Percentiles rank a stretch among this genome's conserved stretches.
These are phyloP conservation scores for Crotalus tigris DNA, from an alignment of 2,113 vertebrate genomes.

Conservation along the genomic window DNA sequence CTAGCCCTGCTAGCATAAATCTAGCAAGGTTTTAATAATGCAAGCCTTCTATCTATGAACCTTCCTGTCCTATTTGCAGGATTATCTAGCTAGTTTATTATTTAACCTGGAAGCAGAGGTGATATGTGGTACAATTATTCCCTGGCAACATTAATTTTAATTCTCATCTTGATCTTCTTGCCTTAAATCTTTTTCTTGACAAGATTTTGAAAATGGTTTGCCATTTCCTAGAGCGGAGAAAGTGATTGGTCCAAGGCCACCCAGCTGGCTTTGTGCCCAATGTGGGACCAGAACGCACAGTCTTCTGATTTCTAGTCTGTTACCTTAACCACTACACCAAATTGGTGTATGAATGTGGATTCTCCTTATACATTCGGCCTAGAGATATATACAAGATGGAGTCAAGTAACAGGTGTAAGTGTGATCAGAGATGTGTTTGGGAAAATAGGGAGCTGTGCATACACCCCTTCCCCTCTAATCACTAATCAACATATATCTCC, in stretches of 20 bases:
- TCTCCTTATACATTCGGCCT: background rate
- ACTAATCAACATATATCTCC: background rate
- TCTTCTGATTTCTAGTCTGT: background rate
- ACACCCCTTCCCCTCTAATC: background rate
- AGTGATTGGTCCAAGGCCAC: background rate
- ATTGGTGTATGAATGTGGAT: background rate
- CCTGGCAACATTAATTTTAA: background rate
- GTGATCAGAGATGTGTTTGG: background rate
- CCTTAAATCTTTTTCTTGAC: background rate
- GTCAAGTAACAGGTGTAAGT: background rate
- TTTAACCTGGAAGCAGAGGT: background rate
- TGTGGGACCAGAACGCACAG: background rate
- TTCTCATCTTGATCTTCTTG: background rate
- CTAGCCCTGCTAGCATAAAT: background rate
- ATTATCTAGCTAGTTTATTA: background rate
- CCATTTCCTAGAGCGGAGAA: background rate
- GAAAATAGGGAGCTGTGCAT: background rate
- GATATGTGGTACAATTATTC: background rate
- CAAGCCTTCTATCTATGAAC: background rate
- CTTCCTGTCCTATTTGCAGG: background rate
- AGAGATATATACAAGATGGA: background rate
- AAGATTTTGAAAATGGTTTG: background rate
- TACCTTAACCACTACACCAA: background rate
- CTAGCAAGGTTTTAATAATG: background rate
- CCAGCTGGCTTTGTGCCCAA: background rate